Base-by-base conservation (phyloP, 2,113 vertebrate genomes). In the Bubo bubo region DNA sequence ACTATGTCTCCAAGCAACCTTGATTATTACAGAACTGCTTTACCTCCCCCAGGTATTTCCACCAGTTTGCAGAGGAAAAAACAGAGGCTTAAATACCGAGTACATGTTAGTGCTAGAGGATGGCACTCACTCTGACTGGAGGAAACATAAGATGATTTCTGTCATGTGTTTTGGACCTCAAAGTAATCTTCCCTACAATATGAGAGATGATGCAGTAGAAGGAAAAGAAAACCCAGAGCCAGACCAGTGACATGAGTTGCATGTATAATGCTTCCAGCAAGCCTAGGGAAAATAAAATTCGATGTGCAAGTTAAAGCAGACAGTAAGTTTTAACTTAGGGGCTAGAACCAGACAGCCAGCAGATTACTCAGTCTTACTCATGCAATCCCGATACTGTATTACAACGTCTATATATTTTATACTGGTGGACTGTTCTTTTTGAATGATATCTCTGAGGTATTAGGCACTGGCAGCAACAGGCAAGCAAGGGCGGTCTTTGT, bases 221-320 rank as follows among this genome's bases (percentile, higher is more conserved):
- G 55, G 82, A 82, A 67, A 85, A 96, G 87, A 88, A 88, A 64
- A 91, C 66, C 47, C 81, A 79, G 77, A 91, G 80, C 49, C 84
- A 85, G 91, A 82, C 21, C 73, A 53, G 84, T n/a, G 71, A 62
- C 87, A 76, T 17, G 86, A 94, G 77, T 32, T 93, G 96, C 84
- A 95, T 95, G 66, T 72, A 23, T 76, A 97, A 96, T 88, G 86
- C 81, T 91, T 64, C 53, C 70, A 76, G 80, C 68, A 82, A 85
- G 73, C 71, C 74, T 23, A 14, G 79, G 86, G 76, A 35, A 53
- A 76, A 88, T 82, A 82, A 83, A 59, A 60, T 41, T 76, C 9
- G 0, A 17, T 60, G 86, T 85, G 74, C 71, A 76, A 82, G 83
- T 30, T 43, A 41, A 88, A 93, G 86, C 80, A 97, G 86, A 24